Evolutionary conservation across 1,140 invertebrate genomes (phyloP).

Genomic region (Diorhabda sublineata): DNA sequence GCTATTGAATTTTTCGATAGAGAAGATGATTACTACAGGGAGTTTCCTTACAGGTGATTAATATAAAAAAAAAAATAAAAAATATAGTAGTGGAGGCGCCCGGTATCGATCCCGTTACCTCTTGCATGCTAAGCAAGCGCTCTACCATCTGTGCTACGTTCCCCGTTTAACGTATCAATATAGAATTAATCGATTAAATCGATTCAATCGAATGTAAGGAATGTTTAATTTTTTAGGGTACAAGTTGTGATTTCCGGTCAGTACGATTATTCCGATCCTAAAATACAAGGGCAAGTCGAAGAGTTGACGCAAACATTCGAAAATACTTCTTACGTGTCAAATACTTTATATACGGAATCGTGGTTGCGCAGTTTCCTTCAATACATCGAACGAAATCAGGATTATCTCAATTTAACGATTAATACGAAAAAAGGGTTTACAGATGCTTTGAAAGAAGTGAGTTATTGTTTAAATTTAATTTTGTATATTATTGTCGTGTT

Average conservation of each 20-base stretch:
- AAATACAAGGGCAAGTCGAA: conserved; percentile 74
- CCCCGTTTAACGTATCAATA: conserved; percentile 39
- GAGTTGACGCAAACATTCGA: conserved; percentile 75
- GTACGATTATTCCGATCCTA: conserved; percentile 79
- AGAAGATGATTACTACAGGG: conserved; percentile 84
- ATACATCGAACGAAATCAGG: conserved; percentile 70
- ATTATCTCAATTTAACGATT: conserved; percentile 71
- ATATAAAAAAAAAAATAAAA: conserved; percentile 39
- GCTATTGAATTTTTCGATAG: conserved; percentile 85
- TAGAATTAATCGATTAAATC: too few relatives aligned
- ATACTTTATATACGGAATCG: conserved; percentile 80
- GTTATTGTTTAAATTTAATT: conserved; percentile 20
- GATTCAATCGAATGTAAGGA: too few relatives aligned
- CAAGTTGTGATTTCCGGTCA: conserved; percentile 83
- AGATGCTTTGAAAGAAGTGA: conserved; percentile 68
- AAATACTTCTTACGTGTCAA: conserved; percentile 73
- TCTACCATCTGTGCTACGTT: conserved; percentile 79
- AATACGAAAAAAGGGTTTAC: conserved; percentile 71
- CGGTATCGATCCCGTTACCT: conserved; percentile 57
- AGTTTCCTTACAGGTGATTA: conserved; percentile 78
- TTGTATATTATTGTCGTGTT: too few relatives aligned
- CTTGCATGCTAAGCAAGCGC: conserved; percentile 80
- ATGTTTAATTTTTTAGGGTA: conserved; percentile 32
- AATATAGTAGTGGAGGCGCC: conserved; percentile 7
- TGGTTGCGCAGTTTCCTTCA: conserved; percentile 83